These are phyloP conservation scores for Cantharis flavilabris DNA, from an alignment of 2,888 invertebrate species.

Conservation along the genomic window DNA sequence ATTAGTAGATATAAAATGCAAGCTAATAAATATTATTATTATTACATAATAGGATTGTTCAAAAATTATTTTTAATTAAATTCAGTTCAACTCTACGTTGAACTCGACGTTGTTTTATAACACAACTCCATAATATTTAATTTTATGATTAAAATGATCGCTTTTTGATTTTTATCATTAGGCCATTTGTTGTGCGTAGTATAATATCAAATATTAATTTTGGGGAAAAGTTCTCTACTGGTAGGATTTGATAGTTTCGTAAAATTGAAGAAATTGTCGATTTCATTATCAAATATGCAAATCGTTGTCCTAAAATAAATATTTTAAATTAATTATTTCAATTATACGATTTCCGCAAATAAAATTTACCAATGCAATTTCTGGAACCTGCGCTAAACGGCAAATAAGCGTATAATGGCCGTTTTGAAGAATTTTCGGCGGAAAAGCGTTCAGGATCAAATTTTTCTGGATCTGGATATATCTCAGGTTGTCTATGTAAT, in stretches of 20 bases:
- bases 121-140: neutral
- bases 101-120: no score
- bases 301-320: neutral
- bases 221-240: neutral
- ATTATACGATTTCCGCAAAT: neutral
- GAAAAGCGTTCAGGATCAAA: slow-evolving; percentile 46
- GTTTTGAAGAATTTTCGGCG: slow-evolving; percentile 34
- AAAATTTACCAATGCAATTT: slow-evolving; percentile 44
- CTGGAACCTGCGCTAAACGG: slow-evolving; percentile 37
- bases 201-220: neutral
- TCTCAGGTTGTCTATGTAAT: slow-evolving; percentile 44
- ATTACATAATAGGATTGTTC: no score
- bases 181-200: neutral
- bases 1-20: no score
- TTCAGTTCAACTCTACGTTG: no score
- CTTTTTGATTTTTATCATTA: neutral
- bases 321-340: neutral
- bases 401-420: slow-evolving; percentile 35
- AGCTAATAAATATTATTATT: no score
- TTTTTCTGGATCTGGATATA: slow-evolving; percentile 48
- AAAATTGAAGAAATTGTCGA: neutral
- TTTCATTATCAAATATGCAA: neutral
- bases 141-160: neutral
- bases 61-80: no score
- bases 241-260: neutral